phyloP scores from a whole-genome alignment of 2,888 invertebrate species.

The Sesia bembeciformis region DNA sequence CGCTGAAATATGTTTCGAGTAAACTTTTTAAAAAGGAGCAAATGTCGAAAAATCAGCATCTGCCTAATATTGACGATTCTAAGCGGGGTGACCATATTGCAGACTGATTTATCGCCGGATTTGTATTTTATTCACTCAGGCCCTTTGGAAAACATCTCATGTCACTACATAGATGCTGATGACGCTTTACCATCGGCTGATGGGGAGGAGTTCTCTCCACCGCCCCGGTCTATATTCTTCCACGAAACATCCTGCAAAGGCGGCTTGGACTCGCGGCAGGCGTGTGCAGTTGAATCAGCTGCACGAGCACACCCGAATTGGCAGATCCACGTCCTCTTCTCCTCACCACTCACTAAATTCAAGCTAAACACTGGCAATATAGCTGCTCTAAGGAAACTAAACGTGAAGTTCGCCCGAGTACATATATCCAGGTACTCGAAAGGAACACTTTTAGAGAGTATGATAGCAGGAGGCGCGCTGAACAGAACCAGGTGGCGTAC shows the following conservation, averaged over 20 bases:
- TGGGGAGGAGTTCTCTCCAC: slow-evolving; percentile 21
- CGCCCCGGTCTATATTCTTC: slow-evolving; percentile 75
- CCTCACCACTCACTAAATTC: slow-evolving; percentile 40
- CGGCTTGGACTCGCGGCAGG: slow-evolving; percentile 71
- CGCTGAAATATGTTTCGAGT: neutral
- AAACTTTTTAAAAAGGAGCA: neutral
- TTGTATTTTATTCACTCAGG: slow-evolving; percentile 8
- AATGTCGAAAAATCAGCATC: slow-evolving; percentile 1
- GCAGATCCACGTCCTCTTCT: slow-evolving; percentile 71
- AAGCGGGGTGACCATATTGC: slow-evolving; percentile 1
- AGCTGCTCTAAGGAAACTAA: slow-evolving; percentile 49
- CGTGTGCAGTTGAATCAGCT: slow-evolving; percentile 81
- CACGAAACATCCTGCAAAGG: slow-evolving; percentile 78
- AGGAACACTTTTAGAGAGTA: slow-evolving; percentile 72
- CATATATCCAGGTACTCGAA: slow-evolving; percentile 64
- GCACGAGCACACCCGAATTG: slow-evolving; percentile 74
- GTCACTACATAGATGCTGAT: slow-evolving; percentile 12
- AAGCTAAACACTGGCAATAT: slow-evolving; percentile 24
- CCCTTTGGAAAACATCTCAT: slow-evolving; percentile 14
- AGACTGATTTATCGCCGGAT: slow-evolving; percentile 4
- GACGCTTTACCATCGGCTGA: slow-evolving; percentile 22
- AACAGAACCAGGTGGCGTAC: slow-evolving; percentile 69
- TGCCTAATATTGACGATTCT: slow-evolving; percentile 1
- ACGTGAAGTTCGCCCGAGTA: slow-evolving; percentile 65
- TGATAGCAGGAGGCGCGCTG: slow-evolving; percentile 62